These are phyloP conservation scores for Pteronotus mesoamericanus DNA, from an alignment of 2,797 vertebrate species.

Conservation along the genomic window DNA sequence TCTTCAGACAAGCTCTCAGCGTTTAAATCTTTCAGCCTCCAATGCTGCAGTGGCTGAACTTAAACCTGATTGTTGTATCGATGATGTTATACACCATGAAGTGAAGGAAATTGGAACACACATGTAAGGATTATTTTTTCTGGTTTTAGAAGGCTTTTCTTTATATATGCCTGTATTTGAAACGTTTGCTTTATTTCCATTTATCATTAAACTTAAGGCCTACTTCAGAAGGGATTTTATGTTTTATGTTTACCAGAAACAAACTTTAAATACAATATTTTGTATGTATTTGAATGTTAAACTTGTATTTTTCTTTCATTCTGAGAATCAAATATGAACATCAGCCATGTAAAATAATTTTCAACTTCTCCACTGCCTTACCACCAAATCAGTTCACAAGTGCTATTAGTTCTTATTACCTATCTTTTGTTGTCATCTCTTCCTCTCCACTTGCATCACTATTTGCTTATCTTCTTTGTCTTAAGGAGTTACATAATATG, in stretches of 20 bases:
- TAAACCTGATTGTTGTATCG: slow-evolving; percentile 95
- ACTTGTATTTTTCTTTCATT: slow-evolving; percentile 13
- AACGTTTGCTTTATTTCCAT: not conserved
- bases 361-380: not conserved
- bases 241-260: not conserved
- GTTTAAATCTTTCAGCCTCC: slow-evolving; percentile 96
- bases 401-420: not conserved
- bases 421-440: not conserved
- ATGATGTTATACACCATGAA: slow-evolving; percentile 99
- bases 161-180: slow-evolving; percentile 11
- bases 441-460: not conserved
- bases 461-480: not conserved
- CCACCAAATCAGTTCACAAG: not conserved
- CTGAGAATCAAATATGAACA: not conserved
- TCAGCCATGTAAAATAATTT: not conserved
- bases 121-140: slow-evolving; percentile 86
- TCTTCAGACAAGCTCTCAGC: slow-evolving; percentile 98
- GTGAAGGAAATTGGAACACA: slow-evolving; percentile 99
- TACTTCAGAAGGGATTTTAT: slow-evolving; percentile 14
- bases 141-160: slow-evolving; percentile 14
- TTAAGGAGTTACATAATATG: not conserved
- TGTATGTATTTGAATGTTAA: not conserved
- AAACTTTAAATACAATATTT: slow-evolving; percentile 30
- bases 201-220: not conserved
- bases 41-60: slow-evolving; percentile 94